Evolutionary conservation across 2,113 vertebrate genomes (phyloP).

Genomic region (Phainopepla nitens): DNA sequence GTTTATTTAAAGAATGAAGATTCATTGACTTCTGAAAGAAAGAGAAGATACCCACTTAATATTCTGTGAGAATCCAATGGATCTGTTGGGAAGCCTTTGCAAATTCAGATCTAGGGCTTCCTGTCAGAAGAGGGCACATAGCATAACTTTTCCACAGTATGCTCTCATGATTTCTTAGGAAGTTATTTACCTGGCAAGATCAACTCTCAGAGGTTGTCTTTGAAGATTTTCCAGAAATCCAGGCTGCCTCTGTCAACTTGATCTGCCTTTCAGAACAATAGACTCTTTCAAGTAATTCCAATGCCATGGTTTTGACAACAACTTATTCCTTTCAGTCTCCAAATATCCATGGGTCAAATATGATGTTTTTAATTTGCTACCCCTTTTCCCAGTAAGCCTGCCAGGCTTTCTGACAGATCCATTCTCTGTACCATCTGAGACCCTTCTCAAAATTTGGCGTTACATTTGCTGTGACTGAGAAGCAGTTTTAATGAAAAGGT

Average conservation of each 20-base stretch:
- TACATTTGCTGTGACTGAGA: neutral
- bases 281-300: neutral
- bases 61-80: neutral
- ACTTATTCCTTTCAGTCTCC: neutral
- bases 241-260: neutral
- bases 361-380: neutral
- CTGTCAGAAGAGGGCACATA: neutral
- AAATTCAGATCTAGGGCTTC: neutral
- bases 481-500: neutral
- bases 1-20: neutral
- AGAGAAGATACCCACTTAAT: neutral
- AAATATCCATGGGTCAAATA: neutral
- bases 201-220: neutral
- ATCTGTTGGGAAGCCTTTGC: neutral
- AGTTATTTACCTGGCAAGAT: neutral
- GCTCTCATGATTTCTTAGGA: neutral
- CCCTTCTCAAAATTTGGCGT: neutral
- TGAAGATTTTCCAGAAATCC: neutral
- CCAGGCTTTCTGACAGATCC: neutral
- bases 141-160: neutral
- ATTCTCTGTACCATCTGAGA: neutral
- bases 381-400: neutral
- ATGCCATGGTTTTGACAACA: neutral
- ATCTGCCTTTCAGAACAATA: neutral
- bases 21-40: neutral